Conservation (phyloP, 1,140 invertebrate species). For the Triops cancriformis region DNA sequence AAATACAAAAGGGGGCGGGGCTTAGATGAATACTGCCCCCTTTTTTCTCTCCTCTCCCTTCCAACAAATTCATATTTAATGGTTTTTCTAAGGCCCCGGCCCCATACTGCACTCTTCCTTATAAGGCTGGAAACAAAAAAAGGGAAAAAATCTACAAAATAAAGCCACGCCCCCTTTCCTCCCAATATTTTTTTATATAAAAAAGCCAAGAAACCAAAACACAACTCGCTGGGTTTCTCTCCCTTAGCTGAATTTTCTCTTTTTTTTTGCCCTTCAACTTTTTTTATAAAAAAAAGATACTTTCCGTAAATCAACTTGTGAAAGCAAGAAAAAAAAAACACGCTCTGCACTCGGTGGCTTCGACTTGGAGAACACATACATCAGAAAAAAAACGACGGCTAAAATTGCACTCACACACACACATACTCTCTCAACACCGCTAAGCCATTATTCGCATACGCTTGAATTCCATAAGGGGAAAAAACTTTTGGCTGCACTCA, state of each 20-base stretch:
- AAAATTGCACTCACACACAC: background rate
- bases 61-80: background rate
- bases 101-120: constrained; percentile 5
- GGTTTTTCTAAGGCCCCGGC: background rate
- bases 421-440: background rate
- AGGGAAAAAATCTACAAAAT: background rate
- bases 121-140: background rate
- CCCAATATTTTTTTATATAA: background rate
- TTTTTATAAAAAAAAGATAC: background rate
- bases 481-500: too few relatives aligned
- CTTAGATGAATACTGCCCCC: background rate
- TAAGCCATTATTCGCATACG: background rate
- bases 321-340: background rate
- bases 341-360: constrained; percentile 11
- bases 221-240: background rate
- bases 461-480: too few relatives aligned
- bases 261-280: background rate
- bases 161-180: background rate
- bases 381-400: background rate
- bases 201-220: background rate
- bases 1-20: background rate
- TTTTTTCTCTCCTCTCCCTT: background rate
- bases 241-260: background rate
- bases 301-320: background rate
- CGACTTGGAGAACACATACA: background rate